These are phyloP conservation scores for Wasmannia auropunctata DNA, from an alignment of 1,140 invertebrate genomes.

Conservation along the genomic window DNA sequence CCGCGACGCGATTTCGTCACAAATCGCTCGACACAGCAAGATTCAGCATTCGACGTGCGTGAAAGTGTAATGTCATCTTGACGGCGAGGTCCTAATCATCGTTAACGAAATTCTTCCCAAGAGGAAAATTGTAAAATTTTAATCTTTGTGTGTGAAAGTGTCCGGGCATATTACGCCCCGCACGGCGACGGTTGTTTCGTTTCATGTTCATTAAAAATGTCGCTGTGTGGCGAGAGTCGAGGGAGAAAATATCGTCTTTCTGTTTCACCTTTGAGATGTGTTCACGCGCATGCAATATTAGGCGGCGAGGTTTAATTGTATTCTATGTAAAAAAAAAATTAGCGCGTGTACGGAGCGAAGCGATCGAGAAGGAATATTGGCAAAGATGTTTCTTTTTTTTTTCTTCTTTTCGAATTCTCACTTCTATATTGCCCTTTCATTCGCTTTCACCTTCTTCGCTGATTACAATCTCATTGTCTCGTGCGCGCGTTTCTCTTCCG, in stretches of 20 bases:
- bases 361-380: slow-evolving; percentile 48
- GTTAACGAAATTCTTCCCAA: slow-evolving; percentile 43
- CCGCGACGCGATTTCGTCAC: slow-evolving; percentile 11
- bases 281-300: slow-evolving; percentile 80
- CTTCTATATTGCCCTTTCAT: neutral
- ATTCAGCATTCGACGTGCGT: slow-evolving; percentile 19
- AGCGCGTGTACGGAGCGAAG: slow-evolving; percentile 60
- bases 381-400: slow-evolving; percentile 15
- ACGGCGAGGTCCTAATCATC: slow-evolving; percentile 39
- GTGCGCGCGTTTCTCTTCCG: neutral
- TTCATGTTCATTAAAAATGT: slow-evolving; percentile 44
- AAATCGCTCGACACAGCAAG: slow-evolving; percentile 25
- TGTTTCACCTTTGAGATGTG: slow-evolving; percentile 71
- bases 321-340: slow-evolving; percentile 66
- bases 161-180: slow-evolving; percentile 32
- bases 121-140: slow-evolving; percentile 30
- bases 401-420: neutral
- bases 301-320: slow-evolving; percentile 73
- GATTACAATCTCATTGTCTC: neutral
- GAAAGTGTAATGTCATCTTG: slow-evolving; percentile 35
- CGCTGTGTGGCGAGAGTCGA: slow-evolving; percentile 46
- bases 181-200: slow-evolving; percentile 39
- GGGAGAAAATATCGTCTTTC: slow-evolving; percentile 47
- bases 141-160: slow-evolving; percentile 9
- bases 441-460: neutral